A percentile compares a stretch with the other conserved stretches of the same genome.
phyloP scores from a whole-genome alignment of 1,140 invertebrate genomes.

The Psilanteris sp. region DNA sequence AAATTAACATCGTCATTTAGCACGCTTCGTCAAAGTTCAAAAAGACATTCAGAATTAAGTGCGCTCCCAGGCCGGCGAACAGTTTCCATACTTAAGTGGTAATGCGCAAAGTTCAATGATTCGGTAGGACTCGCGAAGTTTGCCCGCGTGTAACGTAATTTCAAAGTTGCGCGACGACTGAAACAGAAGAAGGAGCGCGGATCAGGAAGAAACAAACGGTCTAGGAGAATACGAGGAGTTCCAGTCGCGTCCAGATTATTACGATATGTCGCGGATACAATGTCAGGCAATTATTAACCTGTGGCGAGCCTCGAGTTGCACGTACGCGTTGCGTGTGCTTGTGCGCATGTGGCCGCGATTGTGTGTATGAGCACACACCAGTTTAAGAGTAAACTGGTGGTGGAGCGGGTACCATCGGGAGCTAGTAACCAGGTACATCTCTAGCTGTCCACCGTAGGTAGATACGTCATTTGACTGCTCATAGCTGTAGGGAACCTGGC shows the following conservation, averaged over 20 bases:
- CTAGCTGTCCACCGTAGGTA: slow-evolving; percentile 56
- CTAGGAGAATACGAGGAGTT: slow-evolving; percentile 46
- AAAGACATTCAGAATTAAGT: slow-evolving; percentile 48
- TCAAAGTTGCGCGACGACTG: slow-evolving; percentile 21
- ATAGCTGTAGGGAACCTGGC: slow-evolving; percentile 58
- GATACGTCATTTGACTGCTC: slow-evolving; percentile 66
- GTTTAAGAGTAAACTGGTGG: too few relatives aligned
- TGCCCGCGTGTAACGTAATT: slow-evolving; percentile 40
- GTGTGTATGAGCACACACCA: too few relatives aligned
- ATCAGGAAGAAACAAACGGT: slow-evolving; percentile 31
- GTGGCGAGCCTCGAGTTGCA: slow-evolving; percentile 43
- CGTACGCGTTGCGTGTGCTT: slow-evolving; percentile 8
- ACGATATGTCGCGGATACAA: slow-evolving; percentile 69
- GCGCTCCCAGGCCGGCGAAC: slow-evolving; percentile 15
- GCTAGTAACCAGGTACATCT: slow-evolving; percentile 56
- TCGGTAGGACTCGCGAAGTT: slow-evolving; percentile 38
- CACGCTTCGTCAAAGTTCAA: slow-evolving; percentile 48
- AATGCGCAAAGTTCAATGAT: slow-evolving; percentile 56
- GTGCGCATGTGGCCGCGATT: background rate
- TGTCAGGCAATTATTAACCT: slow-evolving; percentile 71
- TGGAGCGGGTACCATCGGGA: slow-evolving; percentile 29
- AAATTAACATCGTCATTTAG: slow-evolving; percentile 59
- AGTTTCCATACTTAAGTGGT: slow-evolving; percentile 42
- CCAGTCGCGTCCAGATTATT: slow-evolving; percentile 66
- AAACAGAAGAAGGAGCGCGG: slow-evolving; percentile 38